Evolutionary conservation across 1,140 invertebrate species (phyloP), one percentile per base, ranked within the genome.

Genomic region (Plectrocnemia conspersa): DNA sequence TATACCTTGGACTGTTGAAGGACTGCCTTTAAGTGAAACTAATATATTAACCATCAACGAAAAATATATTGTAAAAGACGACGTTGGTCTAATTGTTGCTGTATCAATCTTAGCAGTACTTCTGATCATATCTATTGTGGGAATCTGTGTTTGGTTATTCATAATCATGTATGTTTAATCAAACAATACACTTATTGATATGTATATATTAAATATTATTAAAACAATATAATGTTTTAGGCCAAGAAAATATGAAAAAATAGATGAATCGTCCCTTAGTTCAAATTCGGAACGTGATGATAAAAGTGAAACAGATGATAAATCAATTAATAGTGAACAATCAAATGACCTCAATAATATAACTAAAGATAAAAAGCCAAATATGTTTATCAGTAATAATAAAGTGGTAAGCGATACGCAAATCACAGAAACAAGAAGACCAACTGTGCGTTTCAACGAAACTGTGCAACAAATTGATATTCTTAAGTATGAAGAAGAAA

Each of bases 391-490:
- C 1, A 15, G 5, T 21, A 11, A 40, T 46, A 15, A 11, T 15
- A 25, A 47, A 44, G 22, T 33, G n/a, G 33, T 19, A 24, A 61
- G 27, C 33, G 54, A 36, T 53, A 11, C 27, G 36, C 36, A 36
- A 48, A 38, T 44, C 15, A 36, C n/a, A 27, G 24, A 52, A 23
- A 9, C 35, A 50, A 50, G 21, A 50, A 57, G 54, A 54, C 47
- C 52, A 15, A 42, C 59, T 7, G 66, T 70, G 7, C 58, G 50
- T 2, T 69, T 69, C 54, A 64, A 68, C 13, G 60, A 64, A 23
- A 65, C 60, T 16, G 60, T 69, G 9, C 59, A 68, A 60, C 61
- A 70, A 52, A 65, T 69, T 48, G 64, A 66, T 21, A 42, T 54
- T 35, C 49, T 61, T 10, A 41, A 61, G 13, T 61, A 62, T 29